Conservation (phyloP, 2,888 invertebrate species). For the Lepas anatifera region DNA sequence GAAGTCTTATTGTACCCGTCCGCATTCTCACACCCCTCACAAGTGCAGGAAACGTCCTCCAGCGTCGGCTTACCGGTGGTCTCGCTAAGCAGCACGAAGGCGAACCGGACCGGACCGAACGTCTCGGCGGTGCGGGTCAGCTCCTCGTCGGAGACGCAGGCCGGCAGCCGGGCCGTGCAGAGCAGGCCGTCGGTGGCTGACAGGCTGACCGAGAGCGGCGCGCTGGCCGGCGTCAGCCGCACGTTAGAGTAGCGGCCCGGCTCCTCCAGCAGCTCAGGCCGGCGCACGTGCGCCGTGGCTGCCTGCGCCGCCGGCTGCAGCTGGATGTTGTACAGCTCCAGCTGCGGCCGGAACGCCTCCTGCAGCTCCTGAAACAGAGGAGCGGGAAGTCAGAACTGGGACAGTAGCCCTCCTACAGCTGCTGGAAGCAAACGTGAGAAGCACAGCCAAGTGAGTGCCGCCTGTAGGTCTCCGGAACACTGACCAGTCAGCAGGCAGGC, state of each 20-base stretch:
- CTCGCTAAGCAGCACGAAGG: slow-evolving; percentile 37
- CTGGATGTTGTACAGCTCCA: background rate
- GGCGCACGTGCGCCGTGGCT: background rate
- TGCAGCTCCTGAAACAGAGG: slow-evolving; percentile 8
- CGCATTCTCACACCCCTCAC: too few relatives aligned
- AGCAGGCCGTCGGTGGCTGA: slow-evolving; percentile 28
- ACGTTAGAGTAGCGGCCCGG: background rate
- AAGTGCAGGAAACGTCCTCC: too few relatives aligned
- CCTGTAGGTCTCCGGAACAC: too few relatives aligned
- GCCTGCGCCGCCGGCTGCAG: background rate
- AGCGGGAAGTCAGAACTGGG: too few relatives aligned
- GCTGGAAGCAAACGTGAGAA: too few relatives aligned
- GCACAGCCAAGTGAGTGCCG: too few relatives aligned
- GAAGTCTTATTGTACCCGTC: too few relatives aligned
- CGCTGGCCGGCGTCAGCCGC: background rate
- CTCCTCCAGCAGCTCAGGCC: slow-evolving; percentile 1
- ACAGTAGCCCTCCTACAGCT: too few relatives aligned
- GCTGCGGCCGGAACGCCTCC: slow-evolving; percentile 4
- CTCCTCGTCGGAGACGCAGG: slow-evolving; percentile 36
- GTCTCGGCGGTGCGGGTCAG: slow-evolving; percentile 36
- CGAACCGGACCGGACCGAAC: slow-evolving; percentile 37
- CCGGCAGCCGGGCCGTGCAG: slow-evolving; percentile 40
- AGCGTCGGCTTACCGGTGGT: slow-evolving; percentile 26
- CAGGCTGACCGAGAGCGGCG: slow-evolving; percentile 21
- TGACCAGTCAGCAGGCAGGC: too few relatives aligned